Evolutionary conservation across 2,113 vertebrate species (phyloP).

Genomic region (Oncorhynchus keta): DNA sequence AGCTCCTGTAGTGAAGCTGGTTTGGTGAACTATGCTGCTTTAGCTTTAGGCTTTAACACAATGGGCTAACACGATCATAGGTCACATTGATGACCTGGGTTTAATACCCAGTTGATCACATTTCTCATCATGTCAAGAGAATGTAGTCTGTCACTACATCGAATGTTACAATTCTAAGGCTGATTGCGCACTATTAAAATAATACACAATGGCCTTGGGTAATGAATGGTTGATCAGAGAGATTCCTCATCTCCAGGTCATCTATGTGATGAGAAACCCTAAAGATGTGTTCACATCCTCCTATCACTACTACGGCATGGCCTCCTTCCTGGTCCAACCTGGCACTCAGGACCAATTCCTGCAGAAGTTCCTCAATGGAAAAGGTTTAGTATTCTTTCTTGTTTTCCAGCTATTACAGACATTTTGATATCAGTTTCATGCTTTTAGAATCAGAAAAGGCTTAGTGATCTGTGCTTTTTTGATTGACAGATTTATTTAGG

Average conservation of each 20-base stretch:
- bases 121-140: too few species aligned
- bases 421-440: not conserved
- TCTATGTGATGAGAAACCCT: conserved; percentile 71
- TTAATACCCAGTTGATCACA: too few species aligned
- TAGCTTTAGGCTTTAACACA: too few species aligned
- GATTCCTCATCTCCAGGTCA: conserved; percentile 53
- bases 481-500: not conserved
- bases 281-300: conserved; percentile 72
- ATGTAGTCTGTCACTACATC: too few species aligned
- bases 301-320: conserved; percentile 60
- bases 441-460: too few species aligned
- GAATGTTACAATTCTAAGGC: too few species aligned
- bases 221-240: not conserved
- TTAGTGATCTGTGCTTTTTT: not conserved
- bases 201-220: too few species aligned
- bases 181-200: too few species aligned
- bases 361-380: conserved; percentile 68
- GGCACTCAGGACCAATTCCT: conserved; percentile 65
- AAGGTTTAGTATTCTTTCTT: conserved; percentile 43
- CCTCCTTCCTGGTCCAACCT: conserved; percentile 61
- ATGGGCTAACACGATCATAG: too few species aligned
- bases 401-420: not conserved
- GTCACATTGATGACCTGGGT: too few species aligned
- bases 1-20: not conserved
- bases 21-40: not conserved